phyloP scores from a whole-genome alignment of 2,797 vertebrate genomes.

The Acanthiza pusilla region DNA sequence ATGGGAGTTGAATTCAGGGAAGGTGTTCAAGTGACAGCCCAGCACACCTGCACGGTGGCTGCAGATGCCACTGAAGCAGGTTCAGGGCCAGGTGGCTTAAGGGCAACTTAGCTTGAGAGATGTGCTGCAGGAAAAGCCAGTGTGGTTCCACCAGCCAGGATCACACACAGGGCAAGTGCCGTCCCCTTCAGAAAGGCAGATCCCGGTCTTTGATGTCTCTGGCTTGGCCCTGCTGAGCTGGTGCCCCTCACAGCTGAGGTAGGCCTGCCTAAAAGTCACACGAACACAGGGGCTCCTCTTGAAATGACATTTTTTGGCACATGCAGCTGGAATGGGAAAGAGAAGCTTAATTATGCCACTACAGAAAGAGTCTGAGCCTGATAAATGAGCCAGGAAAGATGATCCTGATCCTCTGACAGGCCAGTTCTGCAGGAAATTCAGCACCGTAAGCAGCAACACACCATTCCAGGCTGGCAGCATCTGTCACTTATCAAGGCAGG shows the following conservation, averaged over 20 bases:
- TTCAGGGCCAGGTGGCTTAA: neutral
- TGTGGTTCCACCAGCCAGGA: neutral
- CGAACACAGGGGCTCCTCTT: neutral
- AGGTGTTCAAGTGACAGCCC: neutral
- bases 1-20: neutral
- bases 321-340: neutral
- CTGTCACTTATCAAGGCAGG: constrained; percentile 37
- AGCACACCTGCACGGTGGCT: neutral
- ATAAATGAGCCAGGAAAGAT: constrained; percentile 22
- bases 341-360: constrained; percentile 8
- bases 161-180: rapidly evolving
- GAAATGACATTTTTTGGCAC: neutral
- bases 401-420: neutral
- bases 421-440: constrained; percentile 57
- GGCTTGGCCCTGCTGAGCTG: neutral
- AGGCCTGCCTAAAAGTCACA: neutral
- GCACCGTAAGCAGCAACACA: constrained; percentile 14
- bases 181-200: neutral
- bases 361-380: neutral
- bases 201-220: rapidly evolving
- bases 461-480: neutral
- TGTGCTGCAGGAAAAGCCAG: neutral
- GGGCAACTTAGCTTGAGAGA: neutral
- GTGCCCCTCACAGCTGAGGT: neutral
- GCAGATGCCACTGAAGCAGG: neutral